phyloP scores from a whole-genome alignment of 1,140 invertebrate genomes.

The Rhynchophorus ferrugineus region DNA sequence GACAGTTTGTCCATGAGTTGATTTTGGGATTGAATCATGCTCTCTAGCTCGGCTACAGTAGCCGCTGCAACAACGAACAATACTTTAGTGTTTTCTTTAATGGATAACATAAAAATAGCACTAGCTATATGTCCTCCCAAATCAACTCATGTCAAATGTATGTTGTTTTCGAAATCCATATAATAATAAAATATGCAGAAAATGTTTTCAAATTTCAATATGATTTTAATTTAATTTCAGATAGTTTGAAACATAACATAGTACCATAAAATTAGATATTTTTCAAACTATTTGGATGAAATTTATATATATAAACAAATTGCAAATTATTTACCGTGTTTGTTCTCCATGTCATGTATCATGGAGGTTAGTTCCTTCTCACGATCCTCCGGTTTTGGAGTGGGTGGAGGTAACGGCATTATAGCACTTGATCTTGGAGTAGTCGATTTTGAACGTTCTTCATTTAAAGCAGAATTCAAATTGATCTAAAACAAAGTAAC shows the following conservation, averaged over 20 bases:
- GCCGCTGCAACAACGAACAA: constrained; percentile 53
- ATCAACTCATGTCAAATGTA: constrained; percentile 34
- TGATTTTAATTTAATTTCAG: too few species aligned
- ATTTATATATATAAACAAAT: constrained; percentile 7
- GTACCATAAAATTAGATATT: too few species aligned
- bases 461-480: constrained; percentile 38
- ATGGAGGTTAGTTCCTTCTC: constrained; percentile 64
- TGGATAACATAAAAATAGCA: too few species aligned
- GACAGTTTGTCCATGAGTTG: constrained; percentile 81
- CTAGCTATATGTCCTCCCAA: constrained; percentile 24
- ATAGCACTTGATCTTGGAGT: constrained; percentile 26
- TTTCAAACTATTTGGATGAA: neutral
- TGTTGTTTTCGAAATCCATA: too few species aligned
- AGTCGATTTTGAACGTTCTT: constrained; percentile 31
- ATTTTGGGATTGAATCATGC: constrained; percentile 78
- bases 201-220: too few species aligned
- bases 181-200: too few species aligned
- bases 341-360: constrained; percentile 69
- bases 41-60: constrained; percentile 75
- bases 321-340: constrained; percentile 58
- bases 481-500: constrained; percentile 37
- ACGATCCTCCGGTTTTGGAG: constrained; percentile 29
- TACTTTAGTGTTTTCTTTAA: constrained; percentile 9
- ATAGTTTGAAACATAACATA: too few species aligned
- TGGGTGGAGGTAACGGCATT: constrained; percentile 34